Base-by-base conservation (phyloP, 1,140 invertebrate species). In the Ips nitidus region DNA sequence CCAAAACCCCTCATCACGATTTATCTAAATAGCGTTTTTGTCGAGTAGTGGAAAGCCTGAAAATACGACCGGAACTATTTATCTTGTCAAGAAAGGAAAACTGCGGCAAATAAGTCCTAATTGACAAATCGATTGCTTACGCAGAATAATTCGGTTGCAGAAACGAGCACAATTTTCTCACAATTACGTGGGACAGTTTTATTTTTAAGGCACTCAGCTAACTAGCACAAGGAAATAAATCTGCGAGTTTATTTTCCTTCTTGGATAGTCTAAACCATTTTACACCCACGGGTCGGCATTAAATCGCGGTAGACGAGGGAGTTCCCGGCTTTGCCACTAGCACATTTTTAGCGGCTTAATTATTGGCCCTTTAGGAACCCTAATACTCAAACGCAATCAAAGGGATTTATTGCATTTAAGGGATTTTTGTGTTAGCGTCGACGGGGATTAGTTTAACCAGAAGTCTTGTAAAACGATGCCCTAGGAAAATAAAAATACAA, bases 291-390 rank as follows among this genome's bases (percentile, higher is more conserved):
- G 57, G 57, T 42, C 40, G 38, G 40, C 57, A 59, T 59, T 59
- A 59, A 59, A 41, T 22, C 40, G 57, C 42, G 57, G 57, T 59
- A n/a, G 41, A 41, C 57, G 39, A 41, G 57, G 41, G 57, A 59
- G 57, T 59, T 42, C 57, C 4, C 41, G 41, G 38, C 57, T 59
- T 59, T 59, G 41, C 57, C 57, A 42, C 57, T 38, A 42, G 57
- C 57, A 59, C 57, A 59, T 59, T 59, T 59, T 59, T 59, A 59
- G 57, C 41, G 57, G 40, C 57, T 59, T 59, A 59, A 59, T 59
- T 59, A 59, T 59, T 59, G 57, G 57, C 41, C 57, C 57, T 59
- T 4, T 40, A 59, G 57, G 57, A 59, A 36, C 57, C 57, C 40
- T 59, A 41, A 59, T 41, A 59, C 57, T 6, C 39, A 41, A 59